These are phyloP conservation scores for Chiroxiphia lanceolata DNA, from an alignment of 2,797 vertebrate species.

Conservation along the genomic window DNA sequence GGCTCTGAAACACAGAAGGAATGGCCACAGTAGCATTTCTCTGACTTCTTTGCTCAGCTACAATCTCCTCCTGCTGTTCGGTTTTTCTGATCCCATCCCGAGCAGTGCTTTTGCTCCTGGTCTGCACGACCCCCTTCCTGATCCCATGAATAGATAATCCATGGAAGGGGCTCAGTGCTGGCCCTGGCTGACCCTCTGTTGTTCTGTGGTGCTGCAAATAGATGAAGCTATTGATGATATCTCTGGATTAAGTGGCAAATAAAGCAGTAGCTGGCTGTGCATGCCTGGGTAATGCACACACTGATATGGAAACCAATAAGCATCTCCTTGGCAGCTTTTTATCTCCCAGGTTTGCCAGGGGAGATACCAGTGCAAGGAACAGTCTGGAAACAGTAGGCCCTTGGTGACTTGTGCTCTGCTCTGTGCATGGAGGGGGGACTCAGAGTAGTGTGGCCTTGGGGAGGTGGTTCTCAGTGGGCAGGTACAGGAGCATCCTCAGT, in stretches of 20 bases:
- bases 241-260: not conserved
- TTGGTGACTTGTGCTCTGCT: not conserved
- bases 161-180: not conserved
- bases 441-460: not conserved
- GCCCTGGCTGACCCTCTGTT: not conserved
- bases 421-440: not conserved
- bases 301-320: not conserved
- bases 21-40: not conserved
- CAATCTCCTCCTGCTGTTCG: not conserved
- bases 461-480: not conserved
- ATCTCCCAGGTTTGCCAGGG: not conserved
- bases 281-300: not conserved
- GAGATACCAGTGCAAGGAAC: not conserved
- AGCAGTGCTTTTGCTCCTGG: not conserved
- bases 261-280: not conserved
- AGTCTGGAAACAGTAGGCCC: not conserved
- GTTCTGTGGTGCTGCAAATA: not conserved
- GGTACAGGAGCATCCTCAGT: not conserved
- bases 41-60: not conserved
- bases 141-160: not conserved
- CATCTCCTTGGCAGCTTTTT: not conserved
- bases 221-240: not conserved
- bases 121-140: rapidly evolving
- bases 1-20: not conserved
- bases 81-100: not conserved